These are phyloP conservation scores for Physocephala rufipes DNA, from an alignment of 2,888 invertebrate genomes.

Conservation along the genomic window DNA sequence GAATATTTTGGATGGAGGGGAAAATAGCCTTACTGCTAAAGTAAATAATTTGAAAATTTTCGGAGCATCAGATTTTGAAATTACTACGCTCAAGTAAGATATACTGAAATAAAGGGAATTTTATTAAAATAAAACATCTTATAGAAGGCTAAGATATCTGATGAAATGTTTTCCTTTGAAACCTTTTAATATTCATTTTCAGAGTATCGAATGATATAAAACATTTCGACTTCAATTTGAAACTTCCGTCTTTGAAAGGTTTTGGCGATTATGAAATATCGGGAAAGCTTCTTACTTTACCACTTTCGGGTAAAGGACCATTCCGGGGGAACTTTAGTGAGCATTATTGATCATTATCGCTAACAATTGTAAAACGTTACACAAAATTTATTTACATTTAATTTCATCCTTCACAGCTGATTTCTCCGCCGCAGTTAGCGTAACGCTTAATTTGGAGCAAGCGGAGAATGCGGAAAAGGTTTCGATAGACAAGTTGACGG, in stretches of 20 bases:
- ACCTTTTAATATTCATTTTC: not conserved
- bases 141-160: no score
- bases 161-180: not conserved
- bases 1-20: slow-evolving; percentile 71
- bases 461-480: slow-evolving; percentile 69
- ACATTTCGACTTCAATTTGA: slow-evolving; percentile 70
- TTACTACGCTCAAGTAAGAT: slow-evolving; percentile 67
- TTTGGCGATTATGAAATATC: slow-evolving; percentile 73
- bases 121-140: not conserved
- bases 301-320: slow-evolving; percentile 76
- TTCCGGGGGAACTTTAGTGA: slow-evolving; percentile 78
- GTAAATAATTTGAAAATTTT: slow-evolving; percentile 71
- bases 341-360: slow-evolving; percentile 52
- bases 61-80: slow-evolving; percentile 74
- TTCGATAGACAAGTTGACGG: slow-evolving; percentile 72
- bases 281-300: slow-evolving; percentile 77
- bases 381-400: slow-evolving; percentile 5
- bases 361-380: slow-evolving; percentile 13
- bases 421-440: slow-evolving; percentile 72
- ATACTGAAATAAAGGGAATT: not conserved
- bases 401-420: slow-evolving; percentile 68
- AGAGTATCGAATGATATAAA: slow-evolving; percentile 53
- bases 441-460: slow-evolving; percentile 71
- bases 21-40: slow-evolving; percentile 56
- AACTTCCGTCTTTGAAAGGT: slow-evolving; percentile 71